A percentile compares a stretch with the other conserved stretches of the same genome.
phyloP scores from a whole-genome alignment of 2,888 invertebrate genomes.

The Ormyrus rosae region DNA sequence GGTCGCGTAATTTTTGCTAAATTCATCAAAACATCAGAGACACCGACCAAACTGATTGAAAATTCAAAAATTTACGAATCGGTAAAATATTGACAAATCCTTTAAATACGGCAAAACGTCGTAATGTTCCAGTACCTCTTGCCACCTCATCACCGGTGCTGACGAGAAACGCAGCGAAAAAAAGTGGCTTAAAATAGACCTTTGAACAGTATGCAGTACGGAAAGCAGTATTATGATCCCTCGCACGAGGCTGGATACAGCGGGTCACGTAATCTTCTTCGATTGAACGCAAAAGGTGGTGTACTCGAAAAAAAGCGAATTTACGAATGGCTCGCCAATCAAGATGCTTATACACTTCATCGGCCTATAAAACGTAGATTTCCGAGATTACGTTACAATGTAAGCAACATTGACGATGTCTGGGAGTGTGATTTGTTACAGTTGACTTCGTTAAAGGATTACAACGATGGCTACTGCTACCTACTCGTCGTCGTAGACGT shows the following conservation, averaged over 20 bases:
- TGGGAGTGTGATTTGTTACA: background rate
- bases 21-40: too few relatives aligned
- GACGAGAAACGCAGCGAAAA: background rate
- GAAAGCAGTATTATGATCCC: background rate
- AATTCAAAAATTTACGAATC: too few relatives aligned
- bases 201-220: background rate
- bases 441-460: background rate
- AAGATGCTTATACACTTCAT: background rate
- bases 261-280: too few relatives aligned
- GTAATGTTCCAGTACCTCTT: too few relatives aligned
- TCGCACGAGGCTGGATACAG: background rate
- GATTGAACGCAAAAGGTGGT: too few relatives aligned
- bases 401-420: background rate
- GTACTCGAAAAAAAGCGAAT: background rate
- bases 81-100: too few relatives aligned
- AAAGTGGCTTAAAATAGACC: background rate
- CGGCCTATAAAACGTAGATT: background rate
- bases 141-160: too few relatives aligned
- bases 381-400: background rate
- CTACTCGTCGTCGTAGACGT: background rate
- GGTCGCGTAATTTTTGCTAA: too few relatives aligned
- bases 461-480: background rate
- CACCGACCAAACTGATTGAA: too few relatives aligned
- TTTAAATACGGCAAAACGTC: too few relatives aligned
- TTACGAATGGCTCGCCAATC: background rate